These are phyloP conservation scores for Acanthiza pusilla DNA, from an alignment of 2,797 vertebrate species.

Conservation along the genomic window DNA sequence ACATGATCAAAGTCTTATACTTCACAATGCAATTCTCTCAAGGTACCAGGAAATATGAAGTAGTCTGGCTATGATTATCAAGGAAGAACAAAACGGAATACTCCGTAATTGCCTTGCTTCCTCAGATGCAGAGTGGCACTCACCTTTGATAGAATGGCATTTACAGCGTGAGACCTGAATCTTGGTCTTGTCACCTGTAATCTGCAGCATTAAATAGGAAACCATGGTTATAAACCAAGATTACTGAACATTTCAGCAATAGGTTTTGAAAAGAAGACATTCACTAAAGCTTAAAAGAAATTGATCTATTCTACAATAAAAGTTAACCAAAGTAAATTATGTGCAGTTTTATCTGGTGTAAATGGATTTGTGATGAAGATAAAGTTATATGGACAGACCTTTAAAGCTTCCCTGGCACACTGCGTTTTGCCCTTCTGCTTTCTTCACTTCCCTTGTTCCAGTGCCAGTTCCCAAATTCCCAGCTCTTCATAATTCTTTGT, in stretches of 20 bases:
- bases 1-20: neutral
- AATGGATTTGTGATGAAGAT: neutral
- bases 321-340: neutral
- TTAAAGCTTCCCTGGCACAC: neutral
- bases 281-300: neutral
- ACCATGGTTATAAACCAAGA: neutral
- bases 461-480: neutral
- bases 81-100: neutral
- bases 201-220: neutral
- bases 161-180: accelerated
- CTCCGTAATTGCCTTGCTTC: neutral
- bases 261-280: neutral
- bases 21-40: accelerated
- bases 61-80: neutral
- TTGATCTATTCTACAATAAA: neutral
- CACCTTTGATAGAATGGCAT: neutral
- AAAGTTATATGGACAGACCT: neutral
- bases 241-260: neutral
- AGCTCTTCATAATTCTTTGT: neutral
- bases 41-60: neutral
- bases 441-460: neutral
- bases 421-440: neutral
- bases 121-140: neutral
- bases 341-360: neutral
- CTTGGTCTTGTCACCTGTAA: neutral